Percentiles rank a stretch among this genome's conserved stretches.
Evolutionary conservation across 2,797 vertebrate species (phyloP).

Genomic region (Crenichthys baileyi): DNA sequence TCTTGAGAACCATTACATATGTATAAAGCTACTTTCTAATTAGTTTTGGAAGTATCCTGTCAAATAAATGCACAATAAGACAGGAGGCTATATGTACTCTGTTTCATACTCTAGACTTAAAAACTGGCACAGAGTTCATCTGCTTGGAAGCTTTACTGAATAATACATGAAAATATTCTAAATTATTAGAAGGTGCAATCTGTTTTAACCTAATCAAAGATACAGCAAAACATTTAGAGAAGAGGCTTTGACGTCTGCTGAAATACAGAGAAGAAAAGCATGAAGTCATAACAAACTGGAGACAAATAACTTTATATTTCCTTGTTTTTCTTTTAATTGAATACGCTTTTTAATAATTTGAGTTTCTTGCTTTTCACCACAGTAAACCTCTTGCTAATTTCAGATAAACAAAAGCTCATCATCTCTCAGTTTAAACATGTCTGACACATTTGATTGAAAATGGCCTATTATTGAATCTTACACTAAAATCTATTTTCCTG

Average conservation of each 20-base stretch:
- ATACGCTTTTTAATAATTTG: not conserved
- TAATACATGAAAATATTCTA: constrained; percentile 1
- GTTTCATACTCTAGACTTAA: no score
- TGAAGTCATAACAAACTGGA: not conserved
- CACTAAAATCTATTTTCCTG: constrained; percentile 3
- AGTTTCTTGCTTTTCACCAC: not conserved
- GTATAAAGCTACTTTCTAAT: constrained; percentile 1
- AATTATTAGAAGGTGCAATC: not conserved
- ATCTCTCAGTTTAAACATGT: constrained; percentile 2
- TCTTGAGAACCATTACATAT: constrained; percentile 16
- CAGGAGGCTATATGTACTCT: no score
- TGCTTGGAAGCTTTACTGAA: not conserved
- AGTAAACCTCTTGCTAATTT: not conserved
- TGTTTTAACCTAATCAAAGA: not conserved
- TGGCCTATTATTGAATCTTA: not conserved
- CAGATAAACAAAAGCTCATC: not conserved
- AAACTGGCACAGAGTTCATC: no score
- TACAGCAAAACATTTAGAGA: not conserved
- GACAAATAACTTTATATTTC: not conserved
- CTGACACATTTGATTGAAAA: constrained; percentile 7
- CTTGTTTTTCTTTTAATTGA: not conserved
- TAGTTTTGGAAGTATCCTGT: not conserved
- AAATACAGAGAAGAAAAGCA: not conserved
- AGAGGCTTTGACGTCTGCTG: not conserved
- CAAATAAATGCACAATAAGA: not conserved